Percentiles rank a stretch among this genome's conserved stretches.
Evolutionary conservation across 2,113 vertebrate genomes (phyloP).

Genomic region (Struthio camelus): DNA sequence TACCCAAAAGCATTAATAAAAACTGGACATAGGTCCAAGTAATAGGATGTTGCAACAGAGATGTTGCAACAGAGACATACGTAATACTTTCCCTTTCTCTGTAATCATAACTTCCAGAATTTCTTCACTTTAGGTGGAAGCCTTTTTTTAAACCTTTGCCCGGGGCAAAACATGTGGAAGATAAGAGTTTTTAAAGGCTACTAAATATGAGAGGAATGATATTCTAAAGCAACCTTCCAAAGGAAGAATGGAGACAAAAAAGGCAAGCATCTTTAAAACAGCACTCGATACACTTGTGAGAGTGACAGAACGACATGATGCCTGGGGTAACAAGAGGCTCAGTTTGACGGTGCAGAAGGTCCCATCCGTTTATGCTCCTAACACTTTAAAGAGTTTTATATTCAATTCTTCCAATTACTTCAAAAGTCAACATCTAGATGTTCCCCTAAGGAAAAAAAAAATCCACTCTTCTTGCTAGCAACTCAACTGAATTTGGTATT

Average conservation of each 20-base stretch:
- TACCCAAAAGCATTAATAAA: background rate
- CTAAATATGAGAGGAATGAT: background rate
- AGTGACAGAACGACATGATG: rapidly evolving
- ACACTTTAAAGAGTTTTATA: background rate
- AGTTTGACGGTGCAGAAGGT: background rate
- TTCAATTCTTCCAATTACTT: background rate
- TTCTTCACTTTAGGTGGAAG: background rate
- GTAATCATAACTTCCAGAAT: background rate
- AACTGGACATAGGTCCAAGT: background rate
- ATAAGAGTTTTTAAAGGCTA: background rate
- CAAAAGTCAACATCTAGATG: background rate
- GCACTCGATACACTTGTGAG: background rate
- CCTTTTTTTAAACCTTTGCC: background rate
- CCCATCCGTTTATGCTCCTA: background rate
- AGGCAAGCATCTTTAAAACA: background rate
- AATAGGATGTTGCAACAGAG: too few relatives aligned
- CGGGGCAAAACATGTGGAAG: background rate
- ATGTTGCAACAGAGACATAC: background rate
- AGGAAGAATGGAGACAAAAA: background rate
- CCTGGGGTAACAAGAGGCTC: background rate
- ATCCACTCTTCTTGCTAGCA: background rate
- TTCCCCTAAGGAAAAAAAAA: background rate
- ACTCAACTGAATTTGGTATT: background rate
- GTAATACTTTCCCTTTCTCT: background rate
- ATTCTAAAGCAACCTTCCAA: background rate